Base-by-base conservation (phyloP, 1,140 invertebrate genomes). In the Atopsyche davidsoni region DNA sequence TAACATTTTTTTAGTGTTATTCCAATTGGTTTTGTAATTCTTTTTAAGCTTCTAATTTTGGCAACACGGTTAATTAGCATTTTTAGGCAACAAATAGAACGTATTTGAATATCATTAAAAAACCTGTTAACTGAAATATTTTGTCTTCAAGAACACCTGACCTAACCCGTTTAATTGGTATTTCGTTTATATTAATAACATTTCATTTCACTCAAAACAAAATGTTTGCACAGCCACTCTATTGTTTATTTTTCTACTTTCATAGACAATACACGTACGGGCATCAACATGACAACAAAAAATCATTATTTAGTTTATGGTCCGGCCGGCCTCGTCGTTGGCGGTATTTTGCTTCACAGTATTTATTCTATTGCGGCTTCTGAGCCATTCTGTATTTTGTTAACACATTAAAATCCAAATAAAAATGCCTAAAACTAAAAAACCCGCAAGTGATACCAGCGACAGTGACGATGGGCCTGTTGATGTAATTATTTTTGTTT, bases 401-500 rank as follows among this genome's bases (percentile, higher is more conserved):
- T 28, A 28, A n/a, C n/a, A 28, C 6, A n/a, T 28, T n/a, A 28
- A 6, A 7, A 6, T 28, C 6, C 24, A 28, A 28, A 28, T 22
- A 16, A 45, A 16, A 35, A 74, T 74, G 70, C 70, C 72, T 7
- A 74, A 74, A 64, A 66, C 70, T 54, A 72, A 71, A 61, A 68
- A 70, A 46, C 53, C 59, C 47, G 63, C 62, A 42, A 65, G 63
- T 17, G 68, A 65, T 46, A 69, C 67, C 24, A 62, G 60, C 25
- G 69, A 72, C 51, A 73, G 71, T 49, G 72, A 74, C 62, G 70
- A 72, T 25, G 72, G 72, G n/a, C 68, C 68, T 13, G 62, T 68
- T 16, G 72, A 74, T 60, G 72, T 74, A 64, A 67, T 68, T 61
- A 39, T 42, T 41, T 51, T 34, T 16, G 28, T 46, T 14, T n/a